Percentiles rank a stretch among this genome's conserved stretches.
Conservation (phyloP, 1,140 invertebrate species). For the Nephila pilipes region DNA sequence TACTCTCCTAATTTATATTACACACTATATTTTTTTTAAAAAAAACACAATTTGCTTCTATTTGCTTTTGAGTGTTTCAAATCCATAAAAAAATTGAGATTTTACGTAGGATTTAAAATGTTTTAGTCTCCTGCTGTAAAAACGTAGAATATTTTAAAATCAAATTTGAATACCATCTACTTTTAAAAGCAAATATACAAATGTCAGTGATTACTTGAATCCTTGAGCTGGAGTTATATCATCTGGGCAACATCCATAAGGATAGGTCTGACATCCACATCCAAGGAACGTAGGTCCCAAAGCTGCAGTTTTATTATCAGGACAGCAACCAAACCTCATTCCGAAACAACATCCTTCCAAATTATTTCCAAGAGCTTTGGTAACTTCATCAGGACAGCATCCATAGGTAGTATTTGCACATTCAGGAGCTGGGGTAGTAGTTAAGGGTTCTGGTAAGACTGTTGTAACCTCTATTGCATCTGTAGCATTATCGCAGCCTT, state of each 20-base stretch:
- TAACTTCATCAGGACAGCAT: constrained; percentile 92
- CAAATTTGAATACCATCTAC: too few species aligned
- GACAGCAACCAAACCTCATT: constrained; percentile 91
- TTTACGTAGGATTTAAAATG: neutral
- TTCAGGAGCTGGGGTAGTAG: constrained; percentile 14
- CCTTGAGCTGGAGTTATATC: constrained; percentile 88
- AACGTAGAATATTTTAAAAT: too few species aligned
- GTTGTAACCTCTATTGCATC: constrained; percentile 1
- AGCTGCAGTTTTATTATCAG: constrained; percentile 85
- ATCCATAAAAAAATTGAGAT: too few species aligned
- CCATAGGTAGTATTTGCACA: constrained; percentile 86
- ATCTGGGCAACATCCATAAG: constrained; percentile 90
- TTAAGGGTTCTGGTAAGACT: neutral
- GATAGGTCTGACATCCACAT: constrained; percentile 79
- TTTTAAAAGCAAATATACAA: neutral
- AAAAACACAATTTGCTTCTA: too few species aligned
- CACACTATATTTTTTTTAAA: too few species aligned
- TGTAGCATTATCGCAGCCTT: constrained; percentile 85
- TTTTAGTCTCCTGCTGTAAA: neutral
- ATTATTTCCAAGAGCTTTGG: constrained; percentile 86
- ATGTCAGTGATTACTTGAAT: constrained; percentile 81
- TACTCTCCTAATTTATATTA: too few species aligned
- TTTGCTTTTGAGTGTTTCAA: too few species aligned
- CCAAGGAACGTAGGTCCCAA: constrained; percentile 82
- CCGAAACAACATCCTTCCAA: constrained; percentile 89